Evolutionary conservation across 2,797 vertebrate genomes (phyloP), one percentile per base, ranked within the genome.

Genomic region (Alfaro cultratus): DNA sequence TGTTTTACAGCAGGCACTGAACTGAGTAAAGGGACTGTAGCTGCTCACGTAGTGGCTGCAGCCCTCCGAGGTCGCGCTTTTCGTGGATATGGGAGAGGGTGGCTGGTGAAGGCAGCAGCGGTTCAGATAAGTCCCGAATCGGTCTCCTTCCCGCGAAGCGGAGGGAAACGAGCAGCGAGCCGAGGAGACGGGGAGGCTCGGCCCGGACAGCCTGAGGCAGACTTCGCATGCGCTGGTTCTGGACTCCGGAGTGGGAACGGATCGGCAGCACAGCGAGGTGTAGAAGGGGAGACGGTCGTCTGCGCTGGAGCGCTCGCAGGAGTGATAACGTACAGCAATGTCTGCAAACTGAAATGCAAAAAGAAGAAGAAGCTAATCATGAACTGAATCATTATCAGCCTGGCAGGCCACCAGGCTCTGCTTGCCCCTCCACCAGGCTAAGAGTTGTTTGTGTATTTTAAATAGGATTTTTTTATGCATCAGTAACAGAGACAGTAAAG

Each of bases 1-100:
- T 0, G 94, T 96, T 89, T 95, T 95, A 95, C 98, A 99, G 95
- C 98, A 99, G 89, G 97, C 97, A 89, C 97, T 97, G 91, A 97
- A 97, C 88, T 93, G 96, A 88, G 94, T 94, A 72, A 97, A 97
- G 1, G 96, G 97, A 88, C 96, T 97, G 88, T 99, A 99, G 86
- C 95, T 96, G 87, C 87, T 94, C 84, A 95, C 89, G 73, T 97
- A 93, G 87, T 96, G 95, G 92, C 95, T 96, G 93, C 98, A 99
- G 85, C 95, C 93, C 73, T 86, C 80, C 12, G 85, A 82, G 57
- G 82, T 71, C 34, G 80, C 4, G 29, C 67, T n/a, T 21, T 46
- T 36, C 16, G 49, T n/a, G 76, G 85, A 78, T 43, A 55, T 5
- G 0, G 82, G 41, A 57, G 73, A 79, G 57, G 85, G 77, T 23